Evolutionary conservation across 92 coral and sea anemone species (phyloP).

Genomic region (Palythoa caribaeorum): DNA sequence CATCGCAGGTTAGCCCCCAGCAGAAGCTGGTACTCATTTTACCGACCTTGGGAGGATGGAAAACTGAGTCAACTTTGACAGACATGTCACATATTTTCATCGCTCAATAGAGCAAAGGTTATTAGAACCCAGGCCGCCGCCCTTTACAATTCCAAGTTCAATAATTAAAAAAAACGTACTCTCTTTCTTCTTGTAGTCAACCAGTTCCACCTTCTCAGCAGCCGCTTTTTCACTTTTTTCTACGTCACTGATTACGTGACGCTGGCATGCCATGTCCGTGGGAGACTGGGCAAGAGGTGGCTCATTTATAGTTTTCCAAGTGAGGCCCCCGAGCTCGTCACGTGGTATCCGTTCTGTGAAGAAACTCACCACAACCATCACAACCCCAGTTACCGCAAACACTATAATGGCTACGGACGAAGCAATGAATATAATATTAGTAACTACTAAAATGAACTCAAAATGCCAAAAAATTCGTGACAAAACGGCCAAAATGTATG

Average conservation of each 20-base stretch:
- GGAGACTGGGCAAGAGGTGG: constrained; percentile 56
- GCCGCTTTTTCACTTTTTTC: neutral
- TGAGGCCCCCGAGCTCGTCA: constrained; percentile 76
- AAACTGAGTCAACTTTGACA: too few species aligned
- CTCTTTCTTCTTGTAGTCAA: neutral
- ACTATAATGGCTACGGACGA: constrained; percentile 49
- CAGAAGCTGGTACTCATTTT: too few species aligned
- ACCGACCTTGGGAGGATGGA: too few species aligned
- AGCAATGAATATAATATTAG: neutral
- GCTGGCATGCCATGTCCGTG: constrained; percentile 23
- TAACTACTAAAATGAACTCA: too few species aligned
- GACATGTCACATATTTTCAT: too few species aligned
- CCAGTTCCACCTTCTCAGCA: constrained; percentile 23
- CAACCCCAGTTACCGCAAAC: constrained; percentile 52
- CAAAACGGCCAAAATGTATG: neutral
- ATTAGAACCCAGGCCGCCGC: too few species aligned
- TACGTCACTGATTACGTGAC: neutral
- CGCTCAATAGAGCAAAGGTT: too few species aligned
- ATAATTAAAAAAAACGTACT: neutral
- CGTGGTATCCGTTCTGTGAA: constrained; percentile 60
- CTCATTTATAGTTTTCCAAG: constrained; percentile 67
- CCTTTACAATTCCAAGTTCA: too few species aligned
- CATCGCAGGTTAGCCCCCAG: too few species aligned
- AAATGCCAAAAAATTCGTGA: too few species aligned
- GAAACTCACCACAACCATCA: constrained; percentile 67